These are phyloP conservation scores for Oceanodroma tethys DNA, from an alignment of 2,113 vertebrate genomes.

Conservation along the genomic window DNA sequence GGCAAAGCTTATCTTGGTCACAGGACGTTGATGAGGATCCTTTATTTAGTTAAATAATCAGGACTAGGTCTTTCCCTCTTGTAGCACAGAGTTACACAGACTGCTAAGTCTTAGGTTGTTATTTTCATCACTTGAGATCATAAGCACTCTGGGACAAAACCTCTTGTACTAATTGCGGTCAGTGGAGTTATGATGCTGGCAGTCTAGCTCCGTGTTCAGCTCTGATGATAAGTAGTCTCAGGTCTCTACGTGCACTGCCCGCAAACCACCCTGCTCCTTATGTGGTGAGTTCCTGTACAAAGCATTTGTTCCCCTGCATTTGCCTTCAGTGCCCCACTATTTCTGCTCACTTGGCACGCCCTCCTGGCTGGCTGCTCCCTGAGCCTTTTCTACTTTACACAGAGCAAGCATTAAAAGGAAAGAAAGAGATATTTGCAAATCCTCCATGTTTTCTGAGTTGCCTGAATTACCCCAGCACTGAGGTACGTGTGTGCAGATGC, in stretches of 20 bases:
- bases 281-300: not conserved
- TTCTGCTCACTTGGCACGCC: not conserved
- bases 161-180: not conserved
- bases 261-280: not conserved
- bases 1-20: not conserved
- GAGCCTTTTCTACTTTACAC: not conserved
- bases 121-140: not conserved
- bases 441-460: not conserved
- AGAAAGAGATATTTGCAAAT: not conserved
- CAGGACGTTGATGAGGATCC: not conserved
- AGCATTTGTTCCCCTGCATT: not conserved
- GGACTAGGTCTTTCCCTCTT: not conserved
- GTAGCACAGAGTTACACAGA: not conserved
- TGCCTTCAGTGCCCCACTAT: not conserved
- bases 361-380: not conserved
- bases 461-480: not conserved
- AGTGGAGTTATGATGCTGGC: fast-evolving
- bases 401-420: not conserved
- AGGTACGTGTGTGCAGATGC: not conserved
- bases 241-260: not conserved
- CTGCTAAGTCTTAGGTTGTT: not conserved
- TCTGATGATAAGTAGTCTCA: not conserved
- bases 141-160: not conserved
- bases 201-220: not conserved
- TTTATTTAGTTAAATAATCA: not conserved